Conservation (phyloP, 1,140 invertebrate species). For the Acromyrmex echinatior region DNA sequence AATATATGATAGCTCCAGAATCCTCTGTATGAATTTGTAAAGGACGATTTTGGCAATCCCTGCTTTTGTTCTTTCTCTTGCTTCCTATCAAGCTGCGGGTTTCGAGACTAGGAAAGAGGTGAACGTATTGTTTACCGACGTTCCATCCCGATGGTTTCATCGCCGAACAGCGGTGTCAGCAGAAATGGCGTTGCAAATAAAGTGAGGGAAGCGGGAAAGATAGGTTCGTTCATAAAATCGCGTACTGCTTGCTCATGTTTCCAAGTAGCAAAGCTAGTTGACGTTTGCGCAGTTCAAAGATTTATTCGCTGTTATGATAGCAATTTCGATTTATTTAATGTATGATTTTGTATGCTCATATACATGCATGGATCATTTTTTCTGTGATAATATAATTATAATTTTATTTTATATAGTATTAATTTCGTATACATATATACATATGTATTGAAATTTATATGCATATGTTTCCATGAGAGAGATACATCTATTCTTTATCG, state of each 20-base stretch:
- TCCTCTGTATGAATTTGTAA: constrained; percentile 35
- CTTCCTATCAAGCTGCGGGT: constrained; percentile 61
- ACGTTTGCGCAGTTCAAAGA: constrained; percentile 40
- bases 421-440: no score
- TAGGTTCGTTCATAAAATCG: constrained; percentile 69
- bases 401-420: no score
- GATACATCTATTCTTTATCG: no score
- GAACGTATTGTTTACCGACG: constrained; percentile 80
- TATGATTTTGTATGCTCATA: no score
- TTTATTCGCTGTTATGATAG: constrained; percentile 41
- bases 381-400: no score
- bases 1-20: constrained; percentile 11
- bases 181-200: constrained; percentile 79
- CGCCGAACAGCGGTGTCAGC: constrained; percentile 74
- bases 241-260: constrained; percentile 65
- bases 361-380: no score
- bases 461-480: no score
- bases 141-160: constrained; percentile 79
- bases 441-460: no score
- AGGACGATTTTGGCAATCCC: constrained; percentile 3
- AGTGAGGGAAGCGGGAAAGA: constrained; percentile 73
- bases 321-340: not conserved
- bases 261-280: constrained; percentile 46
- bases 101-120: constrained; percentile 73
- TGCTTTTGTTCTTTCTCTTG: constrained; percentile 22